Evolutionary conservation across 2,797 vertebrate species (phyloP), one percentile per base, ranked within the genome.

Genomic region (Carcharodon carcharias): DNA sequence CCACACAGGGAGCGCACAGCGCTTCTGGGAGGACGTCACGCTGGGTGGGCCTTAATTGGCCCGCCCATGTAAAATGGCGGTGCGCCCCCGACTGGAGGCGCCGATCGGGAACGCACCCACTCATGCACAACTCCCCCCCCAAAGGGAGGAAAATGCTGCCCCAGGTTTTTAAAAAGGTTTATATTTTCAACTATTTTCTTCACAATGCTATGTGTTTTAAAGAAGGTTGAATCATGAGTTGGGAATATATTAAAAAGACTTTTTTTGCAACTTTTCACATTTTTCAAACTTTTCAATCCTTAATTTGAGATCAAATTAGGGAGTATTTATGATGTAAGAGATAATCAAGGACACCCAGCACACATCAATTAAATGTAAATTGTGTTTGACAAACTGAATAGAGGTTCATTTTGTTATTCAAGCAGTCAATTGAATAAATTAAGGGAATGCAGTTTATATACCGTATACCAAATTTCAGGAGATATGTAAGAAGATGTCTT

Each of bases 271-370:
- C 31, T 54, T 56, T 88, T 88, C 31, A n/a, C 16, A 18, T 61
- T 63, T 91, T 31, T 35, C 31, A n/a, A 1, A 61, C 56, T 61
- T 31, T 61, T 23, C 65, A 71, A 71, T 71, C 69, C 40, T 89
- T 58, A 89, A 89, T 89, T 89, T 91, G 61, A 93, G 21, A 93
- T 45, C 50, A 93, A 93, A 67, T 93, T 93, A 67, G 40, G 40
- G n/a, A n/a, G n/a, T 65, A 65, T 18, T 93, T 65, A 61, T 58
- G 56, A 35, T 35, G 54, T 31, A 61, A 31, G 28, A 89, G 3
- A 54, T 31, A 88, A 31, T 88, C 54, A 31, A 56, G 54, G 54
- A 56, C 87, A 31, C 14, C 11, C 56, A 61, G 88, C 54, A 18
- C 26, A 58, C 9, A 14, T 56, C 45, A n/a, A 7, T 88, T 88